Evolutionary conservation across 2,113 vertebrate genomes (phyloP), one percentile per base, ranked within the genome.

Genomic region (Leiothrix lutea): DNA sequence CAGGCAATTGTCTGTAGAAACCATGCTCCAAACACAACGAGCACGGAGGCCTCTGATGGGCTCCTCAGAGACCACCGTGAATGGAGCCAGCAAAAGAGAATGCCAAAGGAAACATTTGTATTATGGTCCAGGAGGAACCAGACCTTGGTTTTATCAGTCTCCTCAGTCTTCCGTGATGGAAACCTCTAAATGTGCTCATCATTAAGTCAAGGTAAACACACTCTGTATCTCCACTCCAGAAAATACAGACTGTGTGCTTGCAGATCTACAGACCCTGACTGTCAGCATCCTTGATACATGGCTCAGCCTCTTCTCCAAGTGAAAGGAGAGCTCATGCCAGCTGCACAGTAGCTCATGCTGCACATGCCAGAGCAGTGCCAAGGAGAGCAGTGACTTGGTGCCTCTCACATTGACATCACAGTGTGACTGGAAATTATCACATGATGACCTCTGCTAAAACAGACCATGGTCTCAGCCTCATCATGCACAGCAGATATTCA

Each of bases 21-120:
- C 54, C 60, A 26, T 40, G 56, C 80, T 95, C 78, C 42, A 15
- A 93, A 86, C 0, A 23, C 73, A 91, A 17, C 0, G 7, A 96
- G 66, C 45, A n/a, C 25, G 61, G 89, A 94, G 92, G 86, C 83
- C 83, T 90, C 92, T 61, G 80, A 90, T 86, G 70, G 83, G 48
- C 67, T 92, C 88, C 90, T 94, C 65, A 48, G 90, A 91, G 94
- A 96, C 85, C 88, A 86, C 84, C 15, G 0, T 40, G 82, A 83
- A 67, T 0, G 1, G 48, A 97, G 88, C 81, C 95, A 94, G 88
- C 64, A 86, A 92, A 94, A 70, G 44, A 82, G 29, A 95, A 90
- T 77, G 84, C 92, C 91, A 95, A 96, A 95, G 70, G 90, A 96
- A 97, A 96, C 91, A 96, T 93, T 97, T 95, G 70, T 71, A 42